Evolutionary conservation across 2,888 invertebrate species (phyloP).

Genomic region (Chesias legatella): DNA sequence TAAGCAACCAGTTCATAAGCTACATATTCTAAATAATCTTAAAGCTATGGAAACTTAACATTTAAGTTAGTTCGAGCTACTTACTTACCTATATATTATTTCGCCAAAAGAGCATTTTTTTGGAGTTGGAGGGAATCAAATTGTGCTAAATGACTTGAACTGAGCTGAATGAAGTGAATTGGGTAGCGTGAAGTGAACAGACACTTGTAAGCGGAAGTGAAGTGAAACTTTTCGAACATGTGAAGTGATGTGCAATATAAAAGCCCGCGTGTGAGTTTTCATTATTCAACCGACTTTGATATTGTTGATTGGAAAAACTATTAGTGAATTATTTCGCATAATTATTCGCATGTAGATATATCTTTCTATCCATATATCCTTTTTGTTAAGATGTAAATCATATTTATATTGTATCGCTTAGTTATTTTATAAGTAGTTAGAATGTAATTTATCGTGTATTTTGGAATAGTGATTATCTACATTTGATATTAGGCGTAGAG

Average conservation of each 20-base stretch:
- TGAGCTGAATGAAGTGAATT: too few relatives aligned
- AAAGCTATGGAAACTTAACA: too few relatives aligned
- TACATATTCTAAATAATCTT: too few relatives aligned
- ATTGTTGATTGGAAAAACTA: slow-evolving; percentile 5
- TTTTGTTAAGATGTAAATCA: slow-evolving; percentile 21
- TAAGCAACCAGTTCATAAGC: too few relatives aligned
- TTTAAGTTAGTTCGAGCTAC: too few relatives aligned
- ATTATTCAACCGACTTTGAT: slow-evolving; percentile 2
- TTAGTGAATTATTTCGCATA: slow-evolving; percentile 5
- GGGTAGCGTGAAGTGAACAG: too few relatives aligned
- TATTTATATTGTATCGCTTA: slow-evolving; percentile 20
- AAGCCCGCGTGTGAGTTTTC: background rate
- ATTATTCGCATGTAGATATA: slow-evolving; percentile 1
- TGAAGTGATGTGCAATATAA: slow-evolving; percentile 16
- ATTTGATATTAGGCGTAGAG: too few relatives aligned
- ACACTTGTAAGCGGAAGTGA: too few relatives aligned
- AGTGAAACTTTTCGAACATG: background rate
- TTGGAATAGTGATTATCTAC: slow-evolving; percentile 3
- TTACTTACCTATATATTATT: too few relatives aligned
- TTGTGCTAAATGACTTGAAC: too few relatives aligned
- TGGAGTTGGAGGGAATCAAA: too few relatives aligned
- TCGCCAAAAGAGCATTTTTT: too few relatives aligned
- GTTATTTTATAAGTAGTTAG: slow-evolving; percentile 8
- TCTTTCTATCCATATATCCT: slow-evolving; percentile 3
- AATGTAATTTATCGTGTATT: slow-evolving; percentile 9